Base-by-base conservation (phyloP, 2,113 vertebrate species). In the Poeciliopsis occidentalis region DNA sequence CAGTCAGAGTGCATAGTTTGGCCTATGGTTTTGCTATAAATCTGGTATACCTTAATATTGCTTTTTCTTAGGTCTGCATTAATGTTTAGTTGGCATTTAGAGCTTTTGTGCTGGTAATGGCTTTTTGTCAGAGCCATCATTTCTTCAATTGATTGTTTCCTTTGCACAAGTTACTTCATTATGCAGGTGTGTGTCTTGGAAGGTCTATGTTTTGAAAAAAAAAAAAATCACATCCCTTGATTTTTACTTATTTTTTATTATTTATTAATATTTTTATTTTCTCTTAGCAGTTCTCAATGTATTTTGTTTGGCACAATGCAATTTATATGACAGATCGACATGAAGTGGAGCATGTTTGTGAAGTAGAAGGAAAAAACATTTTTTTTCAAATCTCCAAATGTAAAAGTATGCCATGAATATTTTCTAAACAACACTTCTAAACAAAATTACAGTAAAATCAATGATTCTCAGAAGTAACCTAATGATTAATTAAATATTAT, bases 1-100 rank as follows among this genome's bases (percentile, higher is more conserved):
- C 79, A 80, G 75, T 85, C 80, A 77, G 88, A 87, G 71, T 65
- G 80, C 77, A 69, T 73, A 60, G 72, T 86, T 81, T 88, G 86
- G 75, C 54, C 76, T 27, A 3, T 31, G 71, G 82, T 69, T 86
- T 65, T 71, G 31, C 76, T 72, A 44, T 79, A 30, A 57, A 81
- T 78, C 72, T 51, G 76, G 76, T 73, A 1, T 1, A 78, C 79
- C 80, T 84, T 76, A 10, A 54, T 47, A 8, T 24, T 39, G 70
- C 22, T 70, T 34, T 65, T 30, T 76, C 64, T 64, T 44, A 63
- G 7, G 13, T 71, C 19, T 15, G 72, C 47, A 80, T 84, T 68
- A 75, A 62, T 22, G 63, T 29, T 30, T 62, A 29, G 24, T 71
- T 61, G 64, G 19, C 65, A 73, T 39, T 24, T 51, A 69, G 67